phyloP scores from a whole-genome alignment of 2,113 vertebrate species.

The Bos javanicus region DNA sequence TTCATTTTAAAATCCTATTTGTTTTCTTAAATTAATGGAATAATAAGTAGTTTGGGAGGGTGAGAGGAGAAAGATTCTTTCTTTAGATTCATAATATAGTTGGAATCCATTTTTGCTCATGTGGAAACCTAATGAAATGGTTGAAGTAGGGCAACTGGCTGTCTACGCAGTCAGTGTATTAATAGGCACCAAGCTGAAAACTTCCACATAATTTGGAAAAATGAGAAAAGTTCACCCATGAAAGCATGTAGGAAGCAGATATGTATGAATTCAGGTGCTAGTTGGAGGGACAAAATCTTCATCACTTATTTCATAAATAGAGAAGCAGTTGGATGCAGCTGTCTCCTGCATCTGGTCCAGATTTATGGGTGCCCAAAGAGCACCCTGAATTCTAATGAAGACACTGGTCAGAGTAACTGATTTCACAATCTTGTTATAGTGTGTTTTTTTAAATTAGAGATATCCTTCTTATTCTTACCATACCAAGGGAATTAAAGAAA shows the following conservation, averaged over 20 bases:
- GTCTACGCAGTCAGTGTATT: constrained; percentile 21
- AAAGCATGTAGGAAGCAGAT: constrained; percentile 39
- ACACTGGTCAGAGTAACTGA: constrained; percentile 15
- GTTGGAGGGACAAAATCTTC: constrained; percentile 31
- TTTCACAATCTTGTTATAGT: not conserved
- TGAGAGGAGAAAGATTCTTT: not conserved
- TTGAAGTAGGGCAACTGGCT: not conserved
- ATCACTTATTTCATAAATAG: constrained; percentile 38
- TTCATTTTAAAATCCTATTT: not conserved
- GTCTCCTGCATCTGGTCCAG: constrained; percentile 22
- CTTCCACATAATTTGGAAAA: constrained; percentile 21
- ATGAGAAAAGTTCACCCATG: not conserved
- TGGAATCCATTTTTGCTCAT: constrained; percentile 36
- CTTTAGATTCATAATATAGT: not conserved
- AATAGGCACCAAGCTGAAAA: constrained; percentile 21
- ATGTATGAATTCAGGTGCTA: constrained; percentile 30
- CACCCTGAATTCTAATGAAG: constrained; percentile 53
- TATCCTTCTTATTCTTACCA: not conserved
- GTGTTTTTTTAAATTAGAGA: constrained; percentile 17
- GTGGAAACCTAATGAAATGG: constrained; percentile 29
- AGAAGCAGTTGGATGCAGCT: constrained; percentile 35
- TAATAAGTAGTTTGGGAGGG: not conserved
- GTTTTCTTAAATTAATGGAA: constrained; percentile 18
- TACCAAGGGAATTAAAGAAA: not conserved
- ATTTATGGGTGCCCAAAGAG: constrained; percentile 25